Base-by-base conservation (phyloP, 2,797 vertebrate genomes). In the Lacerta agilis region DNA sequence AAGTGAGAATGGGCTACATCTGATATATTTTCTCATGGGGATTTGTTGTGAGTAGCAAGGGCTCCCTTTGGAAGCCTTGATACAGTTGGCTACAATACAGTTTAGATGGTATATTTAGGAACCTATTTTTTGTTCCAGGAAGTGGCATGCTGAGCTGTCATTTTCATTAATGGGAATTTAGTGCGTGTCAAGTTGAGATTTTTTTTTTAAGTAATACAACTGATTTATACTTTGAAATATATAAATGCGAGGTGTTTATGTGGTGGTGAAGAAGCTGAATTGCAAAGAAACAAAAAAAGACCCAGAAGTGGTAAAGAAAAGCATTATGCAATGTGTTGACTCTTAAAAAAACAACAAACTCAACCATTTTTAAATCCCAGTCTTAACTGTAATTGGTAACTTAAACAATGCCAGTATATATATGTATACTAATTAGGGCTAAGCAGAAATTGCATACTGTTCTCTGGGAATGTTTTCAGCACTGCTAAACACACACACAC, bases 81-180 rank as follows among this genome's bases (percentile, higher is more conserved):
- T 95, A 94, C 91, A 94, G 92, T 95, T 94, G 93, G 91, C 90
- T 94, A 94, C 91, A 92, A 92, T 94, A 92, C 92, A 93, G 89
- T 90, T 95, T 94, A 92, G 91, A 93, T 94, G 88, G 87, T 93
- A 94, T 94, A 94, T 92, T 91, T 73, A 87, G 92, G 93, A 96
- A 95, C 90, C 90, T 86, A 92, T 93, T 92, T 95, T 95, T 93
- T 20, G 6, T 4, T 33, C 93, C 92, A 93, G 91, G 92, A 93
- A 81, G 85, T 86, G 93, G 87, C 93, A 93, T 89, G 92, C 92
- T 91, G 94, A 93, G 87, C 94, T 95, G 92, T 92, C 94, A 94
- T 95, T 95, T 94, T 95, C 94, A 95, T 94, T 95, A 95, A 95
- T 94, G 92, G 92, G 92, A 94, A 96, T 95, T 95, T 94, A 96